phyloP scores from a whole-genome alignment of 2,113 vertebrate genomes.

The Hippocampus barbouri region DNA sequence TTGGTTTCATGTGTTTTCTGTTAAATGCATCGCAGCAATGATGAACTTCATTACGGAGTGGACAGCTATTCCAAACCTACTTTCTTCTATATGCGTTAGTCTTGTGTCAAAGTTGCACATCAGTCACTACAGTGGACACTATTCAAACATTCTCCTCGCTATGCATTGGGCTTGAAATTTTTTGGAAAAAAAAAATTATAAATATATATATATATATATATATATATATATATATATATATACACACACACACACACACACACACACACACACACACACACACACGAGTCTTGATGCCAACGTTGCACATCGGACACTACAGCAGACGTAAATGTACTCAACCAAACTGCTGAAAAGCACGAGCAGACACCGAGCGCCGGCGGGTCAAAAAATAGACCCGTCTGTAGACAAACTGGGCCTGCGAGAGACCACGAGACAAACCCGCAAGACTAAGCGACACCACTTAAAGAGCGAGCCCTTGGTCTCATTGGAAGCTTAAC shows the following conservation, averaged over 20 bases:
- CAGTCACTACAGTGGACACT: background rate
- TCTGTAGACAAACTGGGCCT: slow-evolving; percentile 46
- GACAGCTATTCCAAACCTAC: background rate
- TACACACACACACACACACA: no score
- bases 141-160: no score
- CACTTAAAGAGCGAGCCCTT: slow-evolving; percentile 13
- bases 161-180: no score
- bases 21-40: background rate
- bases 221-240: no score
- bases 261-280: no score
- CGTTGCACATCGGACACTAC: background rate
- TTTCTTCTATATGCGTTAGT: background rate
- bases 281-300: background rate
- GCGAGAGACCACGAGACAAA: slow-evolving; percentile 49
- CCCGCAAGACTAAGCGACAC: slow-evolving; percentile 46
- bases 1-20: background rate
- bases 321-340: background rate
- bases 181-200: no score
- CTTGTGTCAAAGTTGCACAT: background rate
- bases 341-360: background rate
- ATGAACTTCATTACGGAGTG: background rate
- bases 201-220: no score
- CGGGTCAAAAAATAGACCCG: slow-evolving; percentile 51
- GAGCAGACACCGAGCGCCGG: slow-evolving; percentile 2
- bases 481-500: slow-evolving; percentile 27